Evolutionary conservation across 1,140 invertebrate species (phyloP), one percentile per base, ranked within the genome.

Genomic region (Neuroterus valhalla): DNA sequence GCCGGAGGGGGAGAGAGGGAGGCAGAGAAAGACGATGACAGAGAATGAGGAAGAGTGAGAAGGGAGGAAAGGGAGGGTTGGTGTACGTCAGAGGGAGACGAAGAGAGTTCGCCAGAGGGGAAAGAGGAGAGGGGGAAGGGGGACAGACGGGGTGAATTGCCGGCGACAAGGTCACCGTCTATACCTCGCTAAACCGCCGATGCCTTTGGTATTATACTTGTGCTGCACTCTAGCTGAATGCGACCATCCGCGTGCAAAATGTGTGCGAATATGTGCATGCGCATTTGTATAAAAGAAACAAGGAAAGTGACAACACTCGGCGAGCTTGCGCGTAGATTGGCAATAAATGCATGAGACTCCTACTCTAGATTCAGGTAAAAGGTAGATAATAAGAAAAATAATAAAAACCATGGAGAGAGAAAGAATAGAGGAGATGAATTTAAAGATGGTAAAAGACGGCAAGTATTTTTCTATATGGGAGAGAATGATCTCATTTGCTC

Each of bases 91-190:
- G 43, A 70, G 72, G 31, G 69, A 46, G 76, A 66, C 78, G 74
- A 73, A 76, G 52, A 62, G 52, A 62, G 23, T 23, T 62, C 12
- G 23, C 19, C 75, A 72, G 75, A 70, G 66, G 62, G 77, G 74
- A 66, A 75, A 77, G 74, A 79, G 81, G 73, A 72, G 71, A 79
- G 78, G 80, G 76, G 84, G 76, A 82, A 79, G 82, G 83, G 84
- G 85, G 81, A 76, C 85, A 85, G 86, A 88, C 89, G 88, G 89
- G 89, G 89, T 90, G 89, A 90, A 90, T 89, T 90, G 88, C 88
- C 89, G 89, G 82, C 89, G 86, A 89, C 89, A 90, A 90, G 89
- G 89, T 89, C 89, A 90, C 85, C 86, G 88, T 89, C 87, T 90
- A 88, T 87, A 88, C 85, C 82, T 84, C 83, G 79, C 79, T 78